Conservation (phyloP, 2,797 vertebrate species). For the Artibeus jamaicensis region DNA sequence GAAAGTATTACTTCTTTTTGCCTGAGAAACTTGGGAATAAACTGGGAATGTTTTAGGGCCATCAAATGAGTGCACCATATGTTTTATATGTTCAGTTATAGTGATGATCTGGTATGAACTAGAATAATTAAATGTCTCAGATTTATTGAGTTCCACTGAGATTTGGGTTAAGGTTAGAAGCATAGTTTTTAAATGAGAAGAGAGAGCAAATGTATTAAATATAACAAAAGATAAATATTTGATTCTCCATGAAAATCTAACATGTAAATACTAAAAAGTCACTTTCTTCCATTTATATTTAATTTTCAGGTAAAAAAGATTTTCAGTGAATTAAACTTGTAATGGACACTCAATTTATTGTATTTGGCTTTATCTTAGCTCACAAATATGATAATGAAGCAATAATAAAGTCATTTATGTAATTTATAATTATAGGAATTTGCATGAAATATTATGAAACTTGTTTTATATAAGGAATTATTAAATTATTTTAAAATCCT, state of each 20-base stretch:
- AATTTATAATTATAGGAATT: background rate
- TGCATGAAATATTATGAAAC: constrained; percentile 24
- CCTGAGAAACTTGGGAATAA: constrained; percentile 31
- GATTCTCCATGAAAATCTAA: background rate
- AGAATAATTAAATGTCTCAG: constrained; percentile 7
- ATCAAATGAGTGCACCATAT: background rate
- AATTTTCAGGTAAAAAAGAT: constrained; percentile 2
- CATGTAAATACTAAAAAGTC: background rate
- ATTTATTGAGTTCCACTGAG: constrained; percentile 8
- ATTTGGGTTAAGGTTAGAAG: background rate
- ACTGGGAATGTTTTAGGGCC: constrained; percentile 14
- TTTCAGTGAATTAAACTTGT: background rate
- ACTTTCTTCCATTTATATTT: constrained; percentile 16
- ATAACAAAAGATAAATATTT: constrained; percentile 12
- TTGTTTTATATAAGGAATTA: background rate
- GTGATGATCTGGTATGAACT: background rate
- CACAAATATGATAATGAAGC: background rate
- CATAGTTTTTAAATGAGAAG: constrained; percentile 22
- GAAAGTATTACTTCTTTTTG: constrained; percentile 23
- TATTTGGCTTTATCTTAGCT: constrained; percentile 9
- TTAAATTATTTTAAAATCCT: background rate
- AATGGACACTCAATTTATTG: background rate
- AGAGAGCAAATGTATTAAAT: background rate
- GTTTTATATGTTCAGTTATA: constrained; percentile 20
- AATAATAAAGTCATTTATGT: background rate